Conservation (phyloP, 1,140 invertebrate species). For the Diabrotica virgifera region DNA sequence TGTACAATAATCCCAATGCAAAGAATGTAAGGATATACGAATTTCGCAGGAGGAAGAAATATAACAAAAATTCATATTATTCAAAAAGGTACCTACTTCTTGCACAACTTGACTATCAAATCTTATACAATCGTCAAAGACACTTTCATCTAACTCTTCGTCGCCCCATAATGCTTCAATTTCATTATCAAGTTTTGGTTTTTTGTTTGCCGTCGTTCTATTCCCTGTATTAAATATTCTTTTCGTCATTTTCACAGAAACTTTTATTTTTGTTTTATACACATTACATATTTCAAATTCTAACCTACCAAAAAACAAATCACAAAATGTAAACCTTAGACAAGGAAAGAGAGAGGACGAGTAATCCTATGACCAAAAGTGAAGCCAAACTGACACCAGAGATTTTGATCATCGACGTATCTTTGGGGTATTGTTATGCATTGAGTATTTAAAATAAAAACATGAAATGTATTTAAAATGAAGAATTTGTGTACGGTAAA, state of each 20-base stretch:
- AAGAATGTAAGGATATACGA: neutral
- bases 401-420: too few relatives aligned
- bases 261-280: too few relatives aligned
- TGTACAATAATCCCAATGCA: constrained; percentile 5
- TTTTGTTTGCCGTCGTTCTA: constrained; percentile 23
- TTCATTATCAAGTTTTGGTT: constrained; percentile 30
- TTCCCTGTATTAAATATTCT: constrained; percentile 17
- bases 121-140: constrained; percentile 34
- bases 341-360: too few relatives aligned
- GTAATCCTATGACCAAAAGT: too few relatives aligned
- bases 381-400: too few relatives aligned
- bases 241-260: constrained; percentile 31
- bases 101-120: constrained; percentile 33
- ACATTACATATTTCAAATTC: too few relatives aligned
- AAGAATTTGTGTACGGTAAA: too few relatives aligned
- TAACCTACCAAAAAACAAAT: too few relatives aligned
- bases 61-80: constrained; percentile 7
- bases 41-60: neutral
- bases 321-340: too few relatives aligned
- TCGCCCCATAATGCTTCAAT: constrained; percentile 36
- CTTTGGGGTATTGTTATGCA: too few relatives aligned
- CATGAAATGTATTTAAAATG: too few relatives aligned
- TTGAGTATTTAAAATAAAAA: too few relatives aligned
- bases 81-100: constrained; percentile 19
- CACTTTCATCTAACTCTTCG: constrained; percentile 28